Evolutionary conservation across 2,113 vertebrate genomes (phyloP), one percentile per base, ranked within the genome.

Genomic region (Eleginops maclovinus): DNA sequence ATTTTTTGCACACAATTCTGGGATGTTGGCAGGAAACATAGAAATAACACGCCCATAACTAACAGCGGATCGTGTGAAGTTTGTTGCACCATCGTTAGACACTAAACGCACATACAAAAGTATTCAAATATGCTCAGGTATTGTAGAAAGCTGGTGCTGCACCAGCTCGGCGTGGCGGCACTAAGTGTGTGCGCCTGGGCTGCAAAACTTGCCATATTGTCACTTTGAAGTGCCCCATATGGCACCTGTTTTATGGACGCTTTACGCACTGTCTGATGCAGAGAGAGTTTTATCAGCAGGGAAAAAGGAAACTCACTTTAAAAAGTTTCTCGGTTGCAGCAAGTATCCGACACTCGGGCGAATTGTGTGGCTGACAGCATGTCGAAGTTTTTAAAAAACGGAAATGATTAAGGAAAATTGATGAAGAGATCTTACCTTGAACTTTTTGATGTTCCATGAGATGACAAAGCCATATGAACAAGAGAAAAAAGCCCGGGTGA

Each of bases 361-460:
- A 43, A 70, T 60, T 79, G 16, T 72, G 68, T 13, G 79, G 17
- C 71, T 89, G 81, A 88, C 84, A 89, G 78, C 72, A 69, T 19
- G 53, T 36, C 58, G 47, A 82, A 87, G 87, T 89, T 86, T 66
- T 19, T 22, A 16, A 21, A 51, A 77, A 62, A 51, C 67, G 41
- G 3, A 62, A 28, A 69, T 16, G 55, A 70, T 49, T 26, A 10
- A 69, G 51, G 4, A 11, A 67, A 74, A 80, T 9, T 10, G 55
- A 83, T 62, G 55, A 78, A 24, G 50, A 46, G 49, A 43, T 43
- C 97, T 98, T 96, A 99, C 98, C 97, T 96, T 97, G 97, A 89
- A 95, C 97, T 94, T 96, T 95, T 85, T 97, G 97, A 93, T 98
- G 96, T 94, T 97, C 96, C 95, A 97, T 95, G 93, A 97, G 95